These are phyloP conservation scores for Macaca fascicularis DNA, from an alignment of 2,113 vertebrate species.

Conservation along the genomic window T2T-MFA8v1.1 NC_088390.1:55777501-55778000, in stretches of 20 bases:
- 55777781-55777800: fast-evolving
- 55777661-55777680: not conserved
- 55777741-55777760: not conserved
- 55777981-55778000: not conserved
- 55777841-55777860: not conserved
- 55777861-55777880: not conserved
- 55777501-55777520: too few species aligned
- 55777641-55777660: not conserved
- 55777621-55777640: not conserved
- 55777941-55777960: not conserved
- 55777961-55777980: not conserved
- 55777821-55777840: not conserved
- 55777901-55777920: not conserved
- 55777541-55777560: too few species aligned
- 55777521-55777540: too few species aligned
- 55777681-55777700: not conserved
- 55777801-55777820: not conserved
- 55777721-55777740: not conserved
- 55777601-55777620: not conserved
- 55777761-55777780: not conserved
- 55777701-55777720: not conserved
- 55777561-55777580: too few species aligned
- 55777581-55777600: too few species aligned
- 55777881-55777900: not conserved
- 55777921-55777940: not conserved